A percentile compares a stretch with the other conserved stretches of the same genome.
These are phyloP conservation scores for Diuraphis noxia DNA, from an alignment of 1,140 invertebrate species.

Conservation along the genomic window DNA sequence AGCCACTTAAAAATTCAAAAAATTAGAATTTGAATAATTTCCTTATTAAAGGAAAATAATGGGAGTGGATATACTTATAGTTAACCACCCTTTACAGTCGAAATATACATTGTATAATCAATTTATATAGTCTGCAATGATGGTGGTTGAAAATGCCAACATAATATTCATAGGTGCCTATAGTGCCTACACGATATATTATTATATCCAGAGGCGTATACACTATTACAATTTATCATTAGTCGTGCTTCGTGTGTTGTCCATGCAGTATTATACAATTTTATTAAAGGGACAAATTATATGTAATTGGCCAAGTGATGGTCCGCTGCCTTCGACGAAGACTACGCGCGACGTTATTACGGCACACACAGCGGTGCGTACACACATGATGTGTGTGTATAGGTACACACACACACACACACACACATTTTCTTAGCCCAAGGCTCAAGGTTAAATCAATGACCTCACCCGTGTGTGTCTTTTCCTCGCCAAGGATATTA, in stretches of 20 bases:
- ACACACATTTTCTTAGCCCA: not conserved
- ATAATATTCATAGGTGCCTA: not conserved
- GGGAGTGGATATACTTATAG: not conserved
- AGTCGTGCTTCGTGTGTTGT: not conserved
- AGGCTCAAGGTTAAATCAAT: conserved; percentile 44
- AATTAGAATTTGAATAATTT: not conserved
- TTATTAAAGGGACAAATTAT: not conserved
- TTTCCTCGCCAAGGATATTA: conserved; percentile 38
- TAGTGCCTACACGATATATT: not conserved
- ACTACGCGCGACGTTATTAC: not conserved
- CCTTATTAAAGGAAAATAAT: not conserved
- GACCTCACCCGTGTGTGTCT: conserved; percentile 7
- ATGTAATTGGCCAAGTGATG: not conserved
- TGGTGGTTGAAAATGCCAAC: not conserved
- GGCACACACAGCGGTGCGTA: not conserved
- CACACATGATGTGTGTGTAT: not conserved
- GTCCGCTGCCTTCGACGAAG: not conserved
- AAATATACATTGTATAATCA: not conserved
- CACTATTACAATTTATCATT: not conserved
- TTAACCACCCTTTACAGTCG: not conserved
- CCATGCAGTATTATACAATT: not conserved
- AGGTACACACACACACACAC: not conserved
- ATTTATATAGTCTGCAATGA: not conserved
- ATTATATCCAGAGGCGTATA: not conserved
- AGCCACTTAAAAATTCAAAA: not conserved